Evolutionary conservation across 2,888 invertebrate species (phyloP).

Genomic region (Polyommatus iphigenia): DNA sequence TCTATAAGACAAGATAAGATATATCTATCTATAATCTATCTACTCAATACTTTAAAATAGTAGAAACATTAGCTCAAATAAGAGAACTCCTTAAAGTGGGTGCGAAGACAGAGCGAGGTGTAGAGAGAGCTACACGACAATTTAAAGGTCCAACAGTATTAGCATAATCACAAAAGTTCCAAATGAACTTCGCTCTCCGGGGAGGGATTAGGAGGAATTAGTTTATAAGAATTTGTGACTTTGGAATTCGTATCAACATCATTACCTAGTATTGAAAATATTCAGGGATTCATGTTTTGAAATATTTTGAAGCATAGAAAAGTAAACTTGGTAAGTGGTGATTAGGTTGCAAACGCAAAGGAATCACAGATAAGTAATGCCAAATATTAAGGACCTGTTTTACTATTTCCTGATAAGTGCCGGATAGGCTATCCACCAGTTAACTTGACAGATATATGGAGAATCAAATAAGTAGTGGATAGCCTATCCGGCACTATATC

Average conservation of each 20-base stretch:
- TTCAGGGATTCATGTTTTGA: not conserved
- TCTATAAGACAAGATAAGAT: too few species aligned
- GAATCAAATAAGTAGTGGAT: too few species aligned
- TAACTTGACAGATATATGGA: too few species aligned
- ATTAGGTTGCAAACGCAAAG: not conserved
- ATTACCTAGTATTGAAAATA: not conserved
- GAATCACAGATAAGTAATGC: too few species aligned
- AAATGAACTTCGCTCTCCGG: slow-evolving; percentile 12
- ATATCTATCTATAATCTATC: too few species aligned
- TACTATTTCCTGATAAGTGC: too few species aligned
- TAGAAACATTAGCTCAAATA: not conserved
- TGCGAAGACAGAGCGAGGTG: not conserved
- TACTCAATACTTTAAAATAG: not conserved
- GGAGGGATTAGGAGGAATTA: slow-evolving; percentile 29
- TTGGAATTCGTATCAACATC: not conserved
- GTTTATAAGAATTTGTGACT: slow-evolving; percentile 17
- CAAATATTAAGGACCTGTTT: too few species aligned
- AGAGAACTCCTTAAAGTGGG: not conserved
- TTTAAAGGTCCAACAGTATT: slow-evolving; percentile 17
- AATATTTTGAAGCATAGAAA: not conserved
- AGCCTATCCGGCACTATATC: too few species aligned
- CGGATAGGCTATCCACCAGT: too few species aligned
- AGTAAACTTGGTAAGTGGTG: not conserved
- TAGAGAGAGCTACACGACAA: not conserved
- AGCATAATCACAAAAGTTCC: slow-evolving; percentile 28